Percentiles rank a stretch among this genome's conserved stretches.
These are phyloP conservation scores for Lypha dubia DNA, from an alignment of 2,888 invertebrate species.

Conservation along the genomic window DNA sequence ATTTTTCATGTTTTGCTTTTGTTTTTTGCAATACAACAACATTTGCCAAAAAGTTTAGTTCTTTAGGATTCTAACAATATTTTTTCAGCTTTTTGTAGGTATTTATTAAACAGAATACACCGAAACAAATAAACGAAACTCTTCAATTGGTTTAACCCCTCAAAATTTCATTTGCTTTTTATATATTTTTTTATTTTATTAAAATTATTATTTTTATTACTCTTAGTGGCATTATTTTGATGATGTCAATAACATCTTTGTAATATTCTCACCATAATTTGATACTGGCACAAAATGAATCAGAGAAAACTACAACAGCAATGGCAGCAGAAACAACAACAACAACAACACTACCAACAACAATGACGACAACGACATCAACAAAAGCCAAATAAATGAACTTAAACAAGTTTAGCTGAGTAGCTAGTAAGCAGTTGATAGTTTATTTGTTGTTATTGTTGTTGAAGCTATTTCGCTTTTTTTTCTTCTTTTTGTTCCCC, in stretches of 20 bases:
- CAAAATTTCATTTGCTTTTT: background rate
- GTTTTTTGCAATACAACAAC: constrained; percentile 29
- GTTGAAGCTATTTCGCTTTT: constrained; percentile 37
- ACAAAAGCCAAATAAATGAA: constrained; percentile 61
- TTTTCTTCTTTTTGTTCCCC: too few relatives aligned
- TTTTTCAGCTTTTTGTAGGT: constrained; percentile 4
- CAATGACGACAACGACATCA: constrained; percentile 31
- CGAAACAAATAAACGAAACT: background rate
- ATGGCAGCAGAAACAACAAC: constrained; percentile 10
- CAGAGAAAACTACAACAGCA: constrained; percentile 56
- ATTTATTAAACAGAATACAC: background rate
- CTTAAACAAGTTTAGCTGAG: constrained; percentile 69
- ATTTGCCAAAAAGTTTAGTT: constrained; percentile 55
- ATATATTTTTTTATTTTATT: constrained; percentile 8
- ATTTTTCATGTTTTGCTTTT: constrained; percentile 3
- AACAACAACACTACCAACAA: constrained; percentile 8
- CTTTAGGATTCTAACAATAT: constrained; percentile 44
- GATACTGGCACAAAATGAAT: constrained; percentile 64
- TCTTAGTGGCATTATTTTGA: constrained; percentile 59
- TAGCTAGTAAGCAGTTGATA: constrained; percentile 61
- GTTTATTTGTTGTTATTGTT: constrained; percentile 33
- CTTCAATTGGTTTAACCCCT: background rate
- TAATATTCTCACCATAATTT: constrained; percentile 72
- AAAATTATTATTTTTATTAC: constrained; percentile 50
- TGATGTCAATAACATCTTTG: constrained; percentile 71